phyloP scores from a whole-genome alignment of 30 jellyfish, hydroid and myxozoan species.

The Rhopilema esculentum region DNA sequence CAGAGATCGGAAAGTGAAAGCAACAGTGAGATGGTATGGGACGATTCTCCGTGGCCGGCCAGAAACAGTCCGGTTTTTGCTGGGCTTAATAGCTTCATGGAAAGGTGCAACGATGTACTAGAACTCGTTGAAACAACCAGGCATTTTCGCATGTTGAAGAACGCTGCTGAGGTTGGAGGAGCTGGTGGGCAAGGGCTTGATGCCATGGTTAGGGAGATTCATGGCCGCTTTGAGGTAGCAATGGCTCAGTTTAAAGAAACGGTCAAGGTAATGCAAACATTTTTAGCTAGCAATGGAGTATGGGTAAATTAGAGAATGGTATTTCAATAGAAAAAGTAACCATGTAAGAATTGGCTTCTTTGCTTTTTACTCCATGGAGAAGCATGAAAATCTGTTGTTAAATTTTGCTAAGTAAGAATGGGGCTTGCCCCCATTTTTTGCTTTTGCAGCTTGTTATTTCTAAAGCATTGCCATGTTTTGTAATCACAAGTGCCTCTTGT shows the following conservation, averaged over 20 bases:
- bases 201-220: constrained; percentile 81
- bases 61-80: constrained; percentile 74
- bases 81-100: constrained; percentile 77
- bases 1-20: constrained; percentile 22
- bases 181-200: constrained; percentile 82
- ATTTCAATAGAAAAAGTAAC: not conserved
- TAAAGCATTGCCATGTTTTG: too few relatives aligned
- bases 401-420: too few relatives aligned
- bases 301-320: not conserved
- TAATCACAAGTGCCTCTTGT: too few relatives aligned
- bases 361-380: too few relatives aligned
- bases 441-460: too few relatives aligned
- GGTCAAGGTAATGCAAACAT: constrained; percentile 71
- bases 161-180: constrained; percentile 80
- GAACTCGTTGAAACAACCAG: constrained; percentile 82
- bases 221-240: constrained; percentile 63
- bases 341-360: too few relatives aligned
- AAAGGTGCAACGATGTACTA: constrained; percentile 81
- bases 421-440: too few relatives aligned
- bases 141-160: constrained; percentile 66
- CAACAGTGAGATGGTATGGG: constrained; percentile 55
- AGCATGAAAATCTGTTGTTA: too few relatives aligned
- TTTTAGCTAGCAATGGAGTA: not conserved
- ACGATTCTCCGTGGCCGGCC: constrained; percentile 91
- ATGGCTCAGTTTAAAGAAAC: constrained; percentile 56